Base-by-base conservation (phyloP, 2,888 invertebrate genomes). In the Pristionchus japonicus region DNA sequence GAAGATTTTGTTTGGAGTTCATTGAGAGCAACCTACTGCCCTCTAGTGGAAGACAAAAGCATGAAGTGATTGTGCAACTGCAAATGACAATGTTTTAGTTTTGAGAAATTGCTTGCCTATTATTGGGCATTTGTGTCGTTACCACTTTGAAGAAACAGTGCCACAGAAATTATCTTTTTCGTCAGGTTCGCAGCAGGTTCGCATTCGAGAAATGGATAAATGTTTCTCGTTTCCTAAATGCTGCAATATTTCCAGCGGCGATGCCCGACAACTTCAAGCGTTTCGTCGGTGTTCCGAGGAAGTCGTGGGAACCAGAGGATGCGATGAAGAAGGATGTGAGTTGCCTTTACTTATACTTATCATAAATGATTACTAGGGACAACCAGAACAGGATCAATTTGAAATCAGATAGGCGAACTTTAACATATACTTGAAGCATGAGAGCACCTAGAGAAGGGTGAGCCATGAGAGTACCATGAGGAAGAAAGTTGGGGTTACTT, bases 211-310 rank as follows among this genome's bases (percentile, higher is more conserved):
- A n/a, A n/a, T 52, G 52, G 20, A 17, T 20, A 17, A 52, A 52
- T 4, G 1, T 13, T 20, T 23, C 52, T 52, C 6, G 47, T 47
- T 20, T 52, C 17, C 17, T 52, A 1, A 52, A 52, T 52, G 11
- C 20, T 52, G 3, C 23, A 20, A n/a, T n/a, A 20, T 20, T 77
- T 77, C 0, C 80, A 87, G 87, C 87, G 1, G 37, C 37, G 57
- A 80, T 87, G 40, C 87, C 87, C 9, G 87, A 87, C 7, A 87
- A 37, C 77, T 87, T 87, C 80, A 77, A 57, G 52, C 77, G 87
- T 13, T 87, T 77, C 80, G 77, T 77, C n/a, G 77, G 57, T 6
- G 13, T 80, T 15, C 40, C 77, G 87, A 37, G 40, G 52, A 80
- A 52, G n/a, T 52, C 77, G 17, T 87, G 87, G 87, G 87, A 87